Percentiles rank a stretch among this genome's conserved stretches.
Conservation (phyloP, 2,797 vertebrate genomes). For the Anguilla megastoma region DNA sequence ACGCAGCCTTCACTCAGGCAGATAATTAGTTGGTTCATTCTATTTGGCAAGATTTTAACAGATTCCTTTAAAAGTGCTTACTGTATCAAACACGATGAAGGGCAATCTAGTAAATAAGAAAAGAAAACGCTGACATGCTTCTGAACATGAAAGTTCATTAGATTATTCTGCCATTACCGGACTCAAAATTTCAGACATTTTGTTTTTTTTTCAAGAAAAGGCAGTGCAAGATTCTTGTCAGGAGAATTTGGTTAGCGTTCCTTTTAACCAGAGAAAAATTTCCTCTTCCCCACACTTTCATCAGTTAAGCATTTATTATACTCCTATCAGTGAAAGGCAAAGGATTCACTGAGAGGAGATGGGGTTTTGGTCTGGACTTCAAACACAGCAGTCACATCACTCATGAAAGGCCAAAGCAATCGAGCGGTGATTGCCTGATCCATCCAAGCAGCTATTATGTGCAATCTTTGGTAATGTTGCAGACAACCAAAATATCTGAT, state of each 20-base stretch:
- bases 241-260: slow-evolving; percentile 26
- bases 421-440: slow-evolving; percentile 56
- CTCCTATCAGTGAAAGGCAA: slow-evolving; percentile 51
- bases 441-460: slow-evolving; percentile 55
- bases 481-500: slow-evolving; percentile 38
- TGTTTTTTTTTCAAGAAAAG: neutral
- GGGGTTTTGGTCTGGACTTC: slow-evolving; percentile 52
- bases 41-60: slow-evolving; percentile 19
- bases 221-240: slow-evolving; percentile 28
- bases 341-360: slow-evolving; percentile 45
- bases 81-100: slow-evolving; percentile 17
- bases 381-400: slow-evolving; percentile 52
- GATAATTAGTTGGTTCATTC: slow-evolving; percentile 15
- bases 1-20: slow-evolving; percentile 10
- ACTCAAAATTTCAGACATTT: slow-evolving; percentile 13
- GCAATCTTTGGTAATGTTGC: slow-evolving; percentile 57
- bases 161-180: slow-evolving; percentile 16
- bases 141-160: slow-evolving; percentile 3
- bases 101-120: neutral
- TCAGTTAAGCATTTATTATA: slow-evolving; percentile 43
- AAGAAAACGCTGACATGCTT: neutral
- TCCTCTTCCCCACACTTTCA: slow-evolving; percentile 18
- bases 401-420: slow-evolving; percentile 56
- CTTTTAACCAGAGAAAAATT: slow-evolving; percentile 17
- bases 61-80: neutral